Evolutionary conservation across 2,888 invertebrate species (phyloP).

Genomic region (Agelastica alni): DNA sequence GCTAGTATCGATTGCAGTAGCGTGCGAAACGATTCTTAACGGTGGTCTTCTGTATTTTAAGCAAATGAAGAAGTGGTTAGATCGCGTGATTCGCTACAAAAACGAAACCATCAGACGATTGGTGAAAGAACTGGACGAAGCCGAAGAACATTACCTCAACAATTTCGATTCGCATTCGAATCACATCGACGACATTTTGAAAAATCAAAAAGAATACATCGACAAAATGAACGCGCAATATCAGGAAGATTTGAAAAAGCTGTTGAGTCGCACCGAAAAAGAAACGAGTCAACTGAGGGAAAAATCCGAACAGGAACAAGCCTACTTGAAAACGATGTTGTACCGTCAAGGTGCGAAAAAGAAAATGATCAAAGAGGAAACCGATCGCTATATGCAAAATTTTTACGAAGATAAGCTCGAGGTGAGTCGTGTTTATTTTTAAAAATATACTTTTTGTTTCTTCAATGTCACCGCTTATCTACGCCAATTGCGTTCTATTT

Average conservation of each 20-base stretch:
- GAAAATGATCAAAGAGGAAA: slow-evolving; percentile 29
- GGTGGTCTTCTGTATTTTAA: too few relatives aligned
- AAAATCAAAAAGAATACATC: slow-evolving; percentile 60
- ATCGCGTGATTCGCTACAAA: slow-evolving; percentile 68
- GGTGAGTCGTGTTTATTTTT: too few relatives aligned
- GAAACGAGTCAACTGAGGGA: slow-evolving; percentile 60
- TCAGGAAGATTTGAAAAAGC: slow-evolving; percentile 60
- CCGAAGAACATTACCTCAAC: slow-evolving; percentile 74
- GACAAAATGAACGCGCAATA: slow-evolving; percentile 55
- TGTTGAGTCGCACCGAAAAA: slow-evolving; percentile 59
- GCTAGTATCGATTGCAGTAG: too few relatives aligned
- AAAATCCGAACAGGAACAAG: slow-evolving; percentile 54
- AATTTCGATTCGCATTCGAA: slow-evolving; percentile 75
- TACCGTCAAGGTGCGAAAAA: slow-evolving; percentile 50
- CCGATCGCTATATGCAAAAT: slow-evolving; percentile 40
- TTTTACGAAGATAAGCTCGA: slow-evolving; percentile 60
- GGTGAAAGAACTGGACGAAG: slow-evolving; percentile 68
- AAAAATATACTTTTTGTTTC: too few relatives aligned
- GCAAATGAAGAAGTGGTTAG: slow-evolving; percentile 65
- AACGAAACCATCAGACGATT: slow-evolving; percentile 68
- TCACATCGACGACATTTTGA: slow-evolving; percentile 68
- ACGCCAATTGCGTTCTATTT: too few relatives aligned
- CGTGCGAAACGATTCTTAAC: too few relatives aligned
- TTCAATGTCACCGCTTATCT: too few relatives aligned
- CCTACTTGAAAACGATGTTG: slow-evolving; percentile 54